phyloP scores from a whole-genome alignment of 2,888 invertebrate species.

The Thelaira solivaga region DNA sequence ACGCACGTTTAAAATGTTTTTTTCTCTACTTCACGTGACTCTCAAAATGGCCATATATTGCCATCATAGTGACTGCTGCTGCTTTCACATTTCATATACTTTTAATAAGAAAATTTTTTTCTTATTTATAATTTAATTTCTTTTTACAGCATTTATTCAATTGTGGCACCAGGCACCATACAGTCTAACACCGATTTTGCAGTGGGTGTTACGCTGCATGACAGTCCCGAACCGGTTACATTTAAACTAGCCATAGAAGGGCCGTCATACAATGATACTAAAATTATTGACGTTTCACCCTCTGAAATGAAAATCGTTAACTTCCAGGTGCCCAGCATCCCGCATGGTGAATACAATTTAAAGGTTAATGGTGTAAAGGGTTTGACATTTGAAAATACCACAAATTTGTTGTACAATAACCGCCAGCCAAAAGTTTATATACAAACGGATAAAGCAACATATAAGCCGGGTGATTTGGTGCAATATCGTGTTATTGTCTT shows the following conservation, averaged over 20 bases:
- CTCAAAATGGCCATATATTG: too few relatives aligned
- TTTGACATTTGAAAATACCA: constrained; percentile 84
- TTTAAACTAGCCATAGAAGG: constrained; percentile 87
- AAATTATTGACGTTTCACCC: constrained; percentile 84
- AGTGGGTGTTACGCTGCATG: constrained; percentile 83
- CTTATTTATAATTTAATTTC: not conserved
- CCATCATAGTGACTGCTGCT: too few relatives aligned
- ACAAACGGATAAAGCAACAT: constrained; percentile 93
- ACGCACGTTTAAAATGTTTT: too few relatives aligned
- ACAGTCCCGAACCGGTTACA: constrained; percentile 68
- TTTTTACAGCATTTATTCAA: constrained; percentile 80
- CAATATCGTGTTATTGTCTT: constrained; percentile 84
- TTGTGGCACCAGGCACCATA: constrained; percentile 87
- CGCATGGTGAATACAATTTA: constrained; percentile 65
- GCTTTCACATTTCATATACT: too few relatives aligned
- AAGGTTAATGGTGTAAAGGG: constrained; percentile 81
- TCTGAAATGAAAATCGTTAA: constrained; percentile 84
- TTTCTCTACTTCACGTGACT: too few relatives aligned
- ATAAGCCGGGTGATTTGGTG: constrained; percentile 89
- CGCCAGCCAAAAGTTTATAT: constrained; percentile 86
- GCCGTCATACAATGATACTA: constrained; percentile 83
- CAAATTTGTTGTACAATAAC: constrained; percentile 83
- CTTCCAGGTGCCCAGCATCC: constrained; percentile 80
- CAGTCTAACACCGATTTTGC: constrained; percentile 91
- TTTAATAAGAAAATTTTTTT: too few relatives aligned